Percentiles rank a stretch among this genome's conserved stretches.
These are phyloP conservation scores for Eledone cirrhosa DNA, from an alignment of 2,888 invertebrate species.

Conservation along the genomic window DNA sequence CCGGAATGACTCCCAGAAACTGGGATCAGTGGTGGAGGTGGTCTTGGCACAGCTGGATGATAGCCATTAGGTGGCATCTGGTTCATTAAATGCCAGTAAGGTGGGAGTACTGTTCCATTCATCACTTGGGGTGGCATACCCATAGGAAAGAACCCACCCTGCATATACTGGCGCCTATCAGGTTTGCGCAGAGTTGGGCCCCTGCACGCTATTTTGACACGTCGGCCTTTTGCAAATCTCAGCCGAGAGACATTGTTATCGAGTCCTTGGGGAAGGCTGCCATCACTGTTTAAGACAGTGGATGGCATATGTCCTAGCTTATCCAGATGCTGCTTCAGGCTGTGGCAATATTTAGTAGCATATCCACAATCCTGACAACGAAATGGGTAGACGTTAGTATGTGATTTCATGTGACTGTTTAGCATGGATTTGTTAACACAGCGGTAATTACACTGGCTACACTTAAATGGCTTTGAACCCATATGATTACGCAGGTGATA, in stretches of 20 bases:
- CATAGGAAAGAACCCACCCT: conserved; percentile 36
- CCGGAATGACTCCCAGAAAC: conserved; percentile 29
- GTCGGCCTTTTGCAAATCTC: conserved; percentile 64
- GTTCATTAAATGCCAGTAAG: conserved; percentile 57
- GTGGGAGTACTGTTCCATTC: conserved; percentile 51
- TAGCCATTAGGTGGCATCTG: conserved; percentile 39
- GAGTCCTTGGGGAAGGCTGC: conserved; percentile 62
- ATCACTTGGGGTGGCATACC: conserved; percentile 45
- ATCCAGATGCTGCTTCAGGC: conserved; percentile 90
- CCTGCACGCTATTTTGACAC: conserved; percentile 35
- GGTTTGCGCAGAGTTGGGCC: conserved; percentile 50
- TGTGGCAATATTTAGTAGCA: conserved; percentile 97
- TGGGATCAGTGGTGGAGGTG: conserved; percentile 37
- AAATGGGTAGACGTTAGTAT: conserved; percentile 86
- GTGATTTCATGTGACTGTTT: conserved; percentile 96
- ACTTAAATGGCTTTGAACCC: conserved; percentile 94
- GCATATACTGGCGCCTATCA: conserved; percentile 39
- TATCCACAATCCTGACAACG: conserved; percentile 93
- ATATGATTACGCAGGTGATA: conserved; percentile 93
- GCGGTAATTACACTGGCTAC: conserved; percentile 78
- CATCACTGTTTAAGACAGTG: conserved; percentile 74
- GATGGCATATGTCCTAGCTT: conserved; percentile 92
- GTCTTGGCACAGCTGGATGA: conserved; percentile 29
- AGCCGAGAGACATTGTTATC: conserved; percentile 61
- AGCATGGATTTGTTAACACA: conserved; percentile 83